Conservation (phyloP, 2,113 vertebrate species). For the Leucopternis melanops region DNA sequence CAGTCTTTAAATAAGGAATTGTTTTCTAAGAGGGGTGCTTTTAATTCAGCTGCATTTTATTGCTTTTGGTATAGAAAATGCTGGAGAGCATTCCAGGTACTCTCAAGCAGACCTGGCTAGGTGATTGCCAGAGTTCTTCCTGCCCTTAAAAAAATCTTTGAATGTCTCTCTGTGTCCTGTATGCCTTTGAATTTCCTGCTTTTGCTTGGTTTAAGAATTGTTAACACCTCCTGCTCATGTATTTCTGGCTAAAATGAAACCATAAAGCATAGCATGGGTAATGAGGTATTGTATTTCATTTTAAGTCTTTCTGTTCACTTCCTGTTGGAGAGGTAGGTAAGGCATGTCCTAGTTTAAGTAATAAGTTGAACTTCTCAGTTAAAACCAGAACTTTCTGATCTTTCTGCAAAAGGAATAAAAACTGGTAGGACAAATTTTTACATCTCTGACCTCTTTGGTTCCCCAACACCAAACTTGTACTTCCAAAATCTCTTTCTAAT, state of each 20-base stretch:
- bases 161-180: neutral
- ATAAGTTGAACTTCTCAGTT: neutral
- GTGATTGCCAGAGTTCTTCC: neutral
- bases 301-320: neutral
- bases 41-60: neutral
- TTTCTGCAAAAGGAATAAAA: neutral
- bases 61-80: neutral
- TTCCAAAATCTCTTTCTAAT: neutral
- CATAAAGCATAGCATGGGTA: neutral
- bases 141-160: neutral
- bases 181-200: neutral
- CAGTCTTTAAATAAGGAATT: slow-evolving; percentile 1
- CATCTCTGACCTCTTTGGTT: neutral
- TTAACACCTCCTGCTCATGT: neutral
- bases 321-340: neutral
- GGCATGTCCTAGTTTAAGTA: neutral
- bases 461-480: neutral
- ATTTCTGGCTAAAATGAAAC: neutral
- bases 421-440: neutral
- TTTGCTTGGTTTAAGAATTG: neutral
- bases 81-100: neutral
- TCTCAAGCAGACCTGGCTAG: neutral
- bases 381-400: neutral
- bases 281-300: neutral
- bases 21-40: neutral